Base-by-base conservation (phyloP, 2,888 invertebrate species). In the Azorinus chamasolen region DNA sequence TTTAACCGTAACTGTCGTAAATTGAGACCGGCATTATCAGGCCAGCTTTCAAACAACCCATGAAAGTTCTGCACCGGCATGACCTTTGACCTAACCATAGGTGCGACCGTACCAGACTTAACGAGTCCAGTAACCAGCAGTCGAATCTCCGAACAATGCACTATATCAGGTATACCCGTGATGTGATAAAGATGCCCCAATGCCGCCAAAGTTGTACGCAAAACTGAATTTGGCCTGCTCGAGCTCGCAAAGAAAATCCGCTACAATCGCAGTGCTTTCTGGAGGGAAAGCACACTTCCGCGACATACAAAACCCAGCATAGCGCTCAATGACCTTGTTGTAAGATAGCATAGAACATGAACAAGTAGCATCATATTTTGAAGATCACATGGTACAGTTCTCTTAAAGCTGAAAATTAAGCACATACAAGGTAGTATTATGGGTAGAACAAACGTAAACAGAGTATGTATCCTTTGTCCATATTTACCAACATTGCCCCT, bases 91-190 rank as follows among this genome's bases (percentile, higher is more conserved):
- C 48, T 14, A n/a, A 16, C 22, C 57, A 10, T 55, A 37, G 55
- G 55, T 37, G 27, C 25, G 32, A 27, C n/a, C 25, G 55, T 55
- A n/a, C 55, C 55, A 20, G 57, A 41, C 14, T 41, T 41, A 14
- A 41, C 41, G 14, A 41, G 41, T 41, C 41, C 41, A 14, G 41
- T 41, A 41, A 41, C 14, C 41, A 41, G 14, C 10, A 41, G 14
- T 41, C 14, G 8, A 12, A 41, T 12, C 41, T 41, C 41, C 14
- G 41, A 41, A 8, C 10, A 8, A 41, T 48, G n/a, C 8, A 48
- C 48, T n/a, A 48, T 8, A n/a, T 48, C 18, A n/a, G 10, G n/a
- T 14, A n/a, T 14, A 6, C 48, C 48, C 8, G 18, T 14, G 8
- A 14, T 6, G 39, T 48, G 1, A 48, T 22, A 48, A 8, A 22